A percentile compares a stretch with the other conserved stretches of the same genome.
Conservation (phyloP, 2,113 vertebrate species). For the Paedocypris sp. region DNA sequence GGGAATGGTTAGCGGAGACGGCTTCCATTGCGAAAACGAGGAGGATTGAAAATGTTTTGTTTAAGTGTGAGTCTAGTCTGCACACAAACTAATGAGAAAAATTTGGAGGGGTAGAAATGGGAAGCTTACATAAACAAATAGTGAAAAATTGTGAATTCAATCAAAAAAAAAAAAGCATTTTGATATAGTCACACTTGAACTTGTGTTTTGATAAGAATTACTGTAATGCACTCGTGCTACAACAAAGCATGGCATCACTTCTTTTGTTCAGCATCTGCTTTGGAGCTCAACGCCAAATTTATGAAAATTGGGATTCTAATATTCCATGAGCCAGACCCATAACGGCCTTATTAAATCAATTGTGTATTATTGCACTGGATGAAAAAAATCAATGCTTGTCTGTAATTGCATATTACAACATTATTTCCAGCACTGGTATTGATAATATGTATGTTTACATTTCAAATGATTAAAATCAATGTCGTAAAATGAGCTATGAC, state of each 20-base stretch:
- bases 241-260: constrained; percentile 36
- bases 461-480: constrained; percentile 79
- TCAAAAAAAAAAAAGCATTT: no score
- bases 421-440: constrained; percentile 86
- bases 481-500: constrained; percentile 68
- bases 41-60: background rate
- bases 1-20: constrained; percentile 58
- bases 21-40: constrained; percentile 24
- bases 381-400: constrained; percentile 76
- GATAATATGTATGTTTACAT: constrained; percentile 89
- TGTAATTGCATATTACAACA: constrained; percentile 92
- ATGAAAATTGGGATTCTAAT: constrained; percentile 81
- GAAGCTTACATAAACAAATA: no score
- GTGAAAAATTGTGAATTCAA: no score
- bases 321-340: constrained; percentile 71
- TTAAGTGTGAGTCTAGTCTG: background rate
- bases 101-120: no score
- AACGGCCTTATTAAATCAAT: constrained; percentile 89
- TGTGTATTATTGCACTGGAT: constrained; percentile 71
- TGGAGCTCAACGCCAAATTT: constrained; percentile 69
- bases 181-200: no score
- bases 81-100: background rate
- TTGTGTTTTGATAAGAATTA: no score
- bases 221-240: no score
- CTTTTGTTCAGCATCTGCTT: constrained; percentile 45